Percentiles rank a stretch among this genome's conserved stretches.
Conservation (phyloP, 1,140 invertebrate species). For the Triops cancriformis region DNA sequence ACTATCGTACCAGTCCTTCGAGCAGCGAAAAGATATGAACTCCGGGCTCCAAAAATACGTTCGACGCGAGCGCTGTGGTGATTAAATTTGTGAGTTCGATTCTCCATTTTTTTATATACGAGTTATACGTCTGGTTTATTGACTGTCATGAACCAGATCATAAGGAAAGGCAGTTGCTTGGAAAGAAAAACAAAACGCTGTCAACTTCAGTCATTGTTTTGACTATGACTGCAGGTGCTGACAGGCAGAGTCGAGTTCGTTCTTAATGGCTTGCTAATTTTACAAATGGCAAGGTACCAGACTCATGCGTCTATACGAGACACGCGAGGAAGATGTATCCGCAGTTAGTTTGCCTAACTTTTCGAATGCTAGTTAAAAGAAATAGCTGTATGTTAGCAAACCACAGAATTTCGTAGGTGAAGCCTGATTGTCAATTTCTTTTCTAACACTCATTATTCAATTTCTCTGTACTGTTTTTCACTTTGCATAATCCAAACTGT, state of each 20-base stretch:
- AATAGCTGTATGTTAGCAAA: no score
- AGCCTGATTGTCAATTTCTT: no score
- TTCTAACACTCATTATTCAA: no score
- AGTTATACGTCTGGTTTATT: background rate
- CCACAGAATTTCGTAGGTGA: no score
- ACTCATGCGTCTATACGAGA: background rate
- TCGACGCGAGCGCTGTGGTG: slow-evolving; percentile 1
- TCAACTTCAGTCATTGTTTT: background rate
- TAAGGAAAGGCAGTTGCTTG: background rate
- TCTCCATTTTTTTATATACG: background rate
- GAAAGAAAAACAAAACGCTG: background rate
- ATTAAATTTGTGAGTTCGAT: background rate
- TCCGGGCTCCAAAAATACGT: background rate
- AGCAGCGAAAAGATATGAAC: background rate
- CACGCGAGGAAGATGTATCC: background rate
- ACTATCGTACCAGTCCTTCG: background rate
- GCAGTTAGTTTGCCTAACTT: no score
- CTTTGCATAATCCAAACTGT: no score
- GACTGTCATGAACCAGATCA: background rate
- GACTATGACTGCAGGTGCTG: background rate
- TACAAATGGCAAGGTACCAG: background rate
- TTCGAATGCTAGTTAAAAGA: no score
- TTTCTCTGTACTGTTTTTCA: no score
- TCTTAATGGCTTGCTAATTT: background rate
- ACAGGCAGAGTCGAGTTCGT: background rate